Evolutionary conservation across 2,888 invertebrate genomes (phyloP), one percentile per base, ranked within the genome.

Genomic region (Sphaeridia pumilis): DNA sequence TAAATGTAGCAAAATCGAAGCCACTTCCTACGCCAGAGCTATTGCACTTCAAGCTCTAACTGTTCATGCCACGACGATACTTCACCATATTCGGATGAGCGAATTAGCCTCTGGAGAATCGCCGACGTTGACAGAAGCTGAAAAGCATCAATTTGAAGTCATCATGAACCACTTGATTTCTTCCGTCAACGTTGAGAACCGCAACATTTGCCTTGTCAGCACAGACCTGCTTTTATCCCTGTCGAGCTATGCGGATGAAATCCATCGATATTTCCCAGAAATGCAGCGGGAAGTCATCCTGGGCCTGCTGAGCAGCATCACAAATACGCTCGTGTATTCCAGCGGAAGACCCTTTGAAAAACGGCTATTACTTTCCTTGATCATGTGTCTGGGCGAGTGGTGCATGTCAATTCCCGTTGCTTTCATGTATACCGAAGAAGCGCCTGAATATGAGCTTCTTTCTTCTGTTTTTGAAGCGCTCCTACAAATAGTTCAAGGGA

Each of bases 371-470:
- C 82, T 85, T 27, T 84, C 89, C 0, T 75, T 93, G 63, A 77
- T 94, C 66, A 79, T 93, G 52, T 88, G 90, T 68, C 75, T 95
- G 56, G 89, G 90, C 0, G 93, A 94, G 72, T 93, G 92, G 82
- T 90, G 90, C 51, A 89, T 94, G 79, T 78, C 83, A 45, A 78
- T 93, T 54, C 76, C 76, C 1, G 65, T 73, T 27, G 60, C 27
- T 4, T 27, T 41, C 3, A 46, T 52, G 20, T 27, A 24, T n/a
- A 36, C 38, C 25, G 21, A 46, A 14, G 24, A 35, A 3, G 36
- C 38, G 24, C 17, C 52, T 24, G 52, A 52, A 17, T 46, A 52
- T 27, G 26, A 52, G 24, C 68, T 79, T 26, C 71, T 86, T 54
- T 74, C 84, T 38, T 78, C 81, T 55, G 81, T 88, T 60, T 82